phyloP scores from a whole-genome alignment of 2,888 invertebrate genomes.

The Ditylenchus weischeri region DNA sequence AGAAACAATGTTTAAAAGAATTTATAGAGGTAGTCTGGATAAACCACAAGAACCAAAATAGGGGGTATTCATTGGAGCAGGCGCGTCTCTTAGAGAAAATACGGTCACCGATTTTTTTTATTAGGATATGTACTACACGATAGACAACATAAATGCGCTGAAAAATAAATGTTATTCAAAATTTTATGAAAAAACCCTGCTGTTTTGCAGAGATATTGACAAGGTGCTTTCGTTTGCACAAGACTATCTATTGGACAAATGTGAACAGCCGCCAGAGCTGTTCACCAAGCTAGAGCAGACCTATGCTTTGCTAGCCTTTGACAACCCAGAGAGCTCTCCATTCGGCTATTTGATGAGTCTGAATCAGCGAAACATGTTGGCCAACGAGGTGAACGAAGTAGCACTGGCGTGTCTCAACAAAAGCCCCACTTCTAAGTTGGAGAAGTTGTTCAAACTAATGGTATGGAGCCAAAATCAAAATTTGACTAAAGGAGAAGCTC shows the following conservation, averaged over 20 bases:
- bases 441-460: slow-evolving; percentile 32
- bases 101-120: no score
- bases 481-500: slow-evolving; percentile 24
- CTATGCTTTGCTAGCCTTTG: slow-evolving; percentile 88
- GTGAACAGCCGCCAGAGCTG: slow-evolving; percentile 31
- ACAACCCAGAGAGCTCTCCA: slow-evolving; percentile 88
- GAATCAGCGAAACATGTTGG: slow-evolving; percentile 37
- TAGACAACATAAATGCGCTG: no score
- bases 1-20: no score
- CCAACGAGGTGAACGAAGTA: slow-evolving; percentile 33
- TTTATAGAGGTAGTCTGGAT: no score
- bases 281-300: slow-evolving; percentile 71
- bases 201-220: slow-evolving; percentile 67
- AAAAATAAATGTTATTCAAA: not conserved
- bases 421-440: slow-evolving; percentile 31
- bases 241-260: slow-evolving; percentile 79
- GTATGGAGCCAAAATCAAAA: slow-evolving; percentile 37
- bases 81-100: no score
- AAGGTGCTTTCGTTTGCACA: slow-evolving; percentile 86
- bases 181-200: not conserved
- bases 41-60: no score
- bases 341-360: slow-evolving; percentile 80
- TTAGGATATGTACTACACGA: no score
- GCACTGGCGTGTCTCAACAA: slow-evolving; percentile 29
- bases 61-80: no score